These are phyloP conservation scores for Ibycter americanus DNA, from an alignment of 2,797 vertebrate genomes.

Conservation along the genomic window DNA sequence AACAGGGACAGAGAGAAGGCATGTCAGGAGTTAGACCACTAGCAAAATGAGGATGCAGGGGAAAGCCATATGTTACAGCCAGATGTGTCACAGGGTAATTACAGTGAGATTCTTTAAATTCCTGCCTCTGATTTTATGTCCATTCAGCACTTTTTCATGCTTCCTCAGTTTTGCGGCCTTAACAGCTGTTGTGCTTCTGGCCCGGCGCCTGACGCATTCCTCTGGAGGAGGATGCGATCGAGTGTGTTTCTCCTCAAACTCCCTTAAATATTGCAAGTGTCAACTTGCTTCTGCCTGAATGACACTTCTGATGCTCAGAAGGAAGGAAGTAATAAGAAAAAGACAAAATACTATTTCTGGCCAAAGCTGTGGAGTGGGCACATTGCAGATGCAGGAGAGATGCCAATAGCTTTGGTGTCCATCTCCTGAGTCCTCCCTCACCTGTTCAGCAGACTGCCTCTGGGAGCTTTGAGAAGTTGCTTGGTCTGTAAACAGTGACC, in stretches of 20 bases:
- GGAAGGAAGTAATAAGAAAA: background rate
- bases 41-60: too few relatives aligned
- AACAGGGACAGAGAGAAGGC: background rate
- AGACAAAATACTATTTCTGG: background rate
- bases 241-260: background rate
- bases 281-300: background rate
- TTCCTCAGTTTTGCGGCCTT: background rate
- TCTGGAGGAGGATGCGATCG: background rate
- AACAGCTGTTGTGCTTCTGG: background rate
- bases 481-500: background rate
- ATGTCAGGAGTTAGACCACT: background rate
- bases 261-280: background rate
- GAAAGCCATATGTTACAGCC: background rate
- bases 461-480: background rate
- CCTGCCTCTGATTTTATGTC: background rate
- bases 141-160: background rate
- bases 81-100: background rate
- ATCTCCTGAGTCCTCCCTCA: background rate
- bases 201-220: background rate
- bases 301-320: background rate
- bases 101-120: background rate
- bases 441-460: background rate
- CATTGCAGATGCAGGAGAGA: background rate
- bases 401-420: background rate
- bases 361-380: background rate